Conservation (phyloP, 1,140 invertebrate species). For the Anoplolepis gracilipes region DNA sequence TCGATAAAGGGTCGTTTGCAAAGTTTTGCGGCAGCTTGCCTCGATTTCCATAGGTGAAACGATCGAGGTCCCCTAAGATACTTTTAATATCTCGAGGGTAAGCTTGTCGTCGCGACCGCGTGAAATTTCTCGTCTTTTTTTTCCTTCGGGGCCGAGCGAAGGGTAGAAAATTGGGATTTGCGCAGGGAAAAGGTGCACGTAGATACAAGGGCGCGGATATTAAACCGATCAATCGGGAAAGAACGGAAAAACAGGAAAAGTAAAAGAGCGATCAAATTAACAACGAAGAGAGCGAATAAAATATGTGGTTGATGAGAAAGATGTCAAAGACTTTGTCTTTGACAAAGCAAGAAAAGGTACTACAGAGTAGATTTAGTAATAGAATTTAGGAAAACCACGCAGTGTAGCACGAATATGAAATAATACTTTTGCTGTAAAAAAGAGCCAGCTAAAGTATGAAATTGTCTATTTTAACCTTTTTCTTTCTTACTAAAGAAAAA, state of each 20-base stretch:
- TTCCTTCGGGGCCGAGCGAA: conserved; percentile 7
- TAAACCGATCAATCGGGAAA: conserved; percentile 23
- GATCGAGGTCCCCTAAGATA: conserved; percentile 21
- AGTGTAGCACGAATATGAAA: neutral
- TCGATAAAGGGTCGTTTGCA: neutral
- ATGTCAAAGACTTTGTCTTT: neutral
- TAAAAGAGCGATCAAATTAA: neutral
- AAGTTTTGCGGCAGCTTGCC: conserved; percentile 27
- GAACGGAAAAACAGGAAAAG: neutral
- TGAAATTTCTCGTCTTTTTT: conserved; percentile 37
- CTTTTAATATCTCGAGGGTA: conserved; percentile 50
- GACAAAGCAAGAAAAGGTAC: neutral
- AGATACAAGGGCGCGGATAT: conserved; percentile 9
- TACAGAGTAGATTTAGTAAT: neutral
- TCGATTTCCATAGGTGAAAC: conserved; percentile 23
- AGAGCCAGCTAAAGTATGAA: neutral
- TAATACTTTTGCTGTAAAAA: neutral
- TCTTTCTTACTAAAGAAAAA: neutral
- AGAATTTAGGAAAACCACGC: neutral
- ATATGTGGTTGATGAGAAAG: neutral
- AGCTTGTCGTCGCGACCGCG: neutral
- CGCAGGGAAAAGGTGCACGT: neutral
- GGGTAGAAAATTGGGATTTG: conserved; percentile 34
- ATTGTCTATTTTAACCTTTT: neutral
- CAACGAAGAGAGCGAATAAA: neutral